Evolutionary conservation across 2,797 vertebrate species (phyloP), one percentile per base, ranked within the genome.

Genomic region (Eleutherodactylus coqui): DNA sequence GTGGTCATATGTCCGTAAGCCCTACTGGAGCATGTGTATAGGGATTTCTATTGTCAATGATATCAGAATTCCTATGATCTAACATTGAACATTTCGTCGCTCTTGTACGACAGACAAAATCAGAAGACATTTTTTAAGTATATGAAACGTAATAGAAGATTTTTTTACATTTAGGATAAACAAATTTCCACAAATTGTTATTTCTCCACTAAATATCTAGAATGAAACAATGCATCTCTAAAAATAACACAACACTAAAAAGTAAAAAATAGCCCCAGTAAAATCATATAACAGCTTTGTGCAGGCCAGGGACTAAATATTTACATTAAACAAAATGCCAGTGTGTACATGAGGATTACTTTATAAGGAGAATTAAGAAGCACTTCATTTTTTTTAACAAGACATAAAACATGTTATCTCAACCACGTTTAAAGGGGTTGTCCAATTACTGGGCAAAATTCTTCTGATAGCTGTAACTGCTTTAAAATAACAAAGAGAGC

Each of bases 221-320:
- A 75, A 32, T 60, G 36, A 75, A 72, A 73, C 47, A 53, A 27
- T 4, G 11, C 32, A 29, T 9, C 34, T 73, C 72, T 67, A 21
- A 58, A 86, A 75, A 78, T 85, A 85, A 75, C 24, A 29, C 34
- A 43, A 73, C 21, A 73, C 60, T 80, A 80, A 77, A 85, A 55
- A 75, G 53, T 62, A 81, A 86, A 70, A 80, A 86, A 77, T 45
- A 70, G 73, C 62, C 24, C 76, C 75, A 80, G 41, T 79, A 80
- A 84, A 84, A 77, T 58, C 58, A 38, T 67, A 73, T 81, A 73
- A 36, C 36, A 45, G 34, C 58, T 83, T 60, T 49, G 60, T 55
- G 24, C 62, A 27, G 55, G 49, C 80, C 80, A 87, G 29, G 21
- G 64, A 41, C 16, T 80, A 83, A 87, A 83, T 83, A 87, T 87